phyloP scores from a whole-genome alignment of 1,140 invertebrate genomes.

The Drosophila nannoptera region DNA sequence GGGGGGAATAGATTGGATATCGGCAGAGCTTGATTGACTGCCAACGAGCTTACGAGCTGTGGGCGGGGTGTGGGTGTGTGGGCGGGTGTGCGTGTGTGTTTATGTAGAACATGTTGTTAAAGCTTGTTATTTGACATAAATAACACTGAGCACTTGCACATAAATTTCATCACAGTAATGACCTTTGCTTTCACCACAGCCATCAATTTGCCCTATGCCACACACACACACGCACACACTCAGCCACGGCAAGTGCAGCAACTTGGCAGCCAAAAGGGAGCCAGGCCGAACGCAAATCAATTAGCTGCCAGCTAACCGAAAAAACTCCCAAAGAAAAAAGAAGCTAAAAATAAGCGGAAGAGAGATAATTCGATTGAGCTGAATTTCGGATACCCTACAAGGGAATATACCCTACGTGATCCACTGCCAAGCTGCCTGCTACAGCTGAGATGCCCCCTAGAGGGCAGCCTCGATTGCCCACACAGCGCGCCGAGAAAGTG shows the following conservation, averaged over 20 bases:
- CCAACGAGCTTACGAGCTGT: not conserved
- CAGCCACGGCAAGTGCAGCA: conserved; percentile 27
- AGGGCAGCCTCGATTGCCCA: conserved; percentile 25
- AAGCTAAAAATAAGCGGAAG: not conserved
- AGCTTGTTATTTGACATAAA: conserved; percentile 46
- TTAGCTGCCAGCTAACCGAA: conserved; percentile 38
- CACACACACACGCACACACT: conserved; percentile 9
- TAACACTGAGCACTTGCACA: conserved; percentile 28
- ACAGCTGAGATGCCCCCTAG: conserved; percentile 12
- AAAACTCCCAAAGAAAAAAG: conserved; percentile 5
- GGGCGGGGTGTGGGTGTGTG: conserved; percentile 5
- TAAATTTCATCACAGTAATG: conserved; percentile 57
- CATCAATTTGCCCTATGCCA: conserved; percentile 55
- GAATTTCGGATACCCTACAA: conserved; percentile 1
- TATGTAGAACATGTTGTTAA: conserved; percentile 13
- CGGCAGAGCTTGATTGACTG: not conserved
- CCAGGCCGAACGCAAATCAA: conserved; percentile 53
- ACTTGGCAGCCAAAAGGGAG: conserved; percentile 69
- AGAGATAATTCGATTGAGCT: not conserved
- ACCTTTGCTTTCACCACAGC: conserved; percentile 54
- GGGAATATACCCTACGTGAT: too few species aligned
- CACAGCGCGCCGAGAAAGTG: conserved; percentile 34
- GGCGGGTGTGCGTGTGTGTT: not conserved
- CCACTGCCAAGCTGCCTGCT: too few species aligned
- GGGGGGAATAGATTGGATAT: not conserved